Conservation (phyloP, 2,797 vertebrate genomes). For the Varecia variegata region DNA sequence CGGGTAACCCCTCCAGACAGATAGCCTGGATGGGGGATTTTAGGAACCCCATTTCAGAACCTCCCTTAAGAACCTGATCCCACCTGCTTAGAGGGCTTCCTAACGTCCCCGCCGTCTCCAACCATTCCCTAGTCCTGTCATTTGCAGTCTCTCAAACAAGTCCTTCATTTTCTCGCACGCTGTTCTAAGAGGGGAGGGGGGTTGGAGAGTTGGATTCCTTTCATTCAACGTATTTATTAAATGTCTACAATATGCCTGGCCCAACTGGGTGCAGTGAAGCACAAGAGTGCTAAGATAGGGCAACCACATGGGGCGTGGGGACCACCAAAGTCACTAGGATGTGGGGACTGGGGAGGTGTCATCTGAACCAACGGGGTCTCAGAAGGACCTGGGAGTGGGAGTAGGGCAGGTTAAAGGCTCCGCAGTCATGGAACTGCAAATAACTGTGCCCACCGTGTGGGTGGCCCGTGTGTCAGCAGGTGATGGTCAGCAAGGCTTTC, state of each 20-base stretch:
- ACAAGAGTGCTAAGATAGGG: neutral
- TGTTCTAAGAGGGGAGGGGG: neutral
- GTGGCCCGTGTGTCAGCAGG: neutral
- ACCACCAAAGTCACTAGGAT: neutral
- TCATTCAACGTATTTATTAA: neutral
- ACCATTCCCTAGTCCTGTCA: neutral
- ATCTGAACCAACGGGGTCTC: neutral
- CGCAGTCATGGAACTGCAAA: neutral
- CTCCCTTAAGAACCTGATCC: neutral
- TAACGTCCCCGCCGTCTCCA: neutral
- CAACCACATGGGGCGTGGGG: neutral
- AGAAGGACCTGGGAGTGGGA: neutral
- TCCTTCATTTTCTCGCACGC: neutral
- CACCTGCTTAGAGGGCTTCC: neutral
- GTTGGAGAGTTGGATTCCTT: neutral
- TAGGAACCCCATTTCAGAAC: neutral
- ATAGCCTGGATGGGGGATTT: neutral
- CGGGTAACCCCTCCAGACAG: neutral
- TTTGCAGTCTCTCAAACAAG: neutral
- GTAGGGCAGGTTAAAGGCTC: neutral
- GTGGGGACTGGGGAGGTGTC: neutral
- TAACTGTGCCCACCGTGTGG: neutral
- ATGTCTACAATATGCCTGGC: neutral
- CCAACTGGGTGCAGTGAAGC: neutral
- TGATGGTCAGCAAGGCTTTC: neutral